Evolutionary conservation across 2,797 vertebrate species (phyloP), one percentile per base, ranked within the genome.

Genomic region (Kryptolebias ocellatus): DNA sequence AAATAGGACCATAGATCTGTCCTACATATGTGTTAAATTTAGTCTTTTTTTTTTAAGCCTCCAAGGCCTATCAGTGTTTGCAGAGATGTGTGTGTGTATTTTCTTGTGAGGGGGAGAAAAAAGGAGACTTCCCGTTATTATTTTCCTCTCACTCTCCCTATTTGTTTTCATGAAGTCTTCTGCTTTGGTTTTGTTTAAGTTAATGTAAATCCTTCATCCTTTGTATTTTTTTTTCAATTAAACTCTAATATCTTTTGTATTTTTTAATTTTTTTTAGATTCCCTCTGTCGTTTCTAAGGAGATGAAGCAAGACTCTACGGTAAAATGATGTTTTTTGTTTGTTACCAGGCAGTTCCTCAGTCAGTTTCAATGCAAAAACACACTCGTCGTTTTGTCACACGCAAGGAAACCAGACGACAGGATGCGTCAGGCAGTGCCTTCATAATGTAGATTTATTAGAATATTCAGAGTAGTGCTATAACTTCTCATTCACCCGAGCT

Each of bases 391-490:
- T 17, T 47, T 70, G 42, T 45, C 29, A 58, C 61, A 75, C 69
- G 76, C 57, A 85, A 83, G 44, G 3, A 83, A 83, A 84, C 50
- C 72, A 86, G 70, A 63, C 73, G 67, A 64, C 44, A 47, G 10
- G 65, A 63, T 5, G 16, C 47, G 0, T 72, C 52, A 56, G 29
- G 17, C 84, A 86, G 87, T 92, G 89, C 81, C 90, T 92, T 81
- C 86, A 89, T 92, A 91, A 85, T 90, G 89, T 91, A 85, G 87
- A 86, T 92, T 93, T 92, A 92, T 92, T 92, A 87, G 88, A 92
- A 87, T 93, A 93, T 87, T 90, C 86, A 91, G 89, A 89, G 84
- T 91, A 92, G 90, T 92, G 90, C 90, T 91, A 91, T 90, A 92
- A 88, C 82, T 79, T 90, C 83, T 85, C 81, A 83, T 89, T 89